A percentile compares a stretch with the other conserved stretches of the same genome.
Conservation (phyloP, 2,888 invertebrate species). For the Drosophila emarginata region DNA sequence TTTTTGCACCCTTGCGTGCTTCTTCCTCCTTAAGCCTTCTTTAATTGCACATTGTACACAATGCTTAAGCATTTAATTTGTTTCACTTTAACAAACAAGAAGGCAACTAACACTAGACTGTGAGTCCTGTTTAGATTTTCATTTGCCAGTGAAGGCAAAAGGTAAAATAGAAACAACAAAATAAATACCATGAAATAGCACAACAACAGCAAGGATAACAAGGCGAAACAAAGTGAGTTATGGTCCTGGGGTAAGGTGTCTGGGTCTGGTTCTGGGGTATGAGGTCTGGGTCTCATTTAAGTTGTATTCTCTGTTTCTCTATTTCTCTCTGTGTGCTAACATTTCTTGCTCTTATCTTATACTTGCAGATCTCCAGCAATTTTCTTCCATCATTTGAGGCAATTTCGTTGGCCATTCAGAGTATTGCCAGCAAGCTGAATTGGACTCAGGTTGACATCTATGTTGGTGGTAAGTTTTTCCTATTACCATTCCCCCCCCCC, state of each 20-base stretch:
- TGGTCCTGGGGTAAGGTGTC: background rate
- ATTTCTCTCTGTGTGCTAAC: conserved; percentile 13
- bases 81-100: conserved; percentile 52
- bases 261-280: background rate
- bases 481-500: background rate
- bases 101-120: conserved; percentile 21
- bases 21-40: background rate
- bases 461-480: conserved; percentile 81
- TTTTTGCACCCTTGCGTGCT: background rate
- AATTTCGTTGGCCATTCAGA: conserved; percentile 82
- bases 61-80: conserved; percentile 50
- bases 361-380: conserved; percentile 81
- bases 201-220: background rate
- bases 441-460: conserved; percentile 83
- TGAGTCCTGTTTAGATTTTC: conserved; percentile 38
- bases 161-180: conserved; percentile 26
- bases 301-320: conserved; percentile 9
- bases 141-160: conserved; percentile 43
- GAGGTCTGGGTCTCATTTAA: conserved; percentile 24
- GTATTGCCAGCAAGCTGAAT: conserved; percentile 82
- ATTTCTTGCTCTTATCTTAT: conserved; percentile 25
- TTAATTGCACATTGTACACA: conserved; percentile 32
- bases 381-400: conserved; percentile 82
- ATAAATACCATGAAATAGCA: conserved; percentile 10
- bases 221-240: conserved; percentile 7